These are phyloP conservation scores for Astyanax mexicanus DNA, from an alignment of 2,797 vertebrate species.

Conservation along the genomic window DNA sequence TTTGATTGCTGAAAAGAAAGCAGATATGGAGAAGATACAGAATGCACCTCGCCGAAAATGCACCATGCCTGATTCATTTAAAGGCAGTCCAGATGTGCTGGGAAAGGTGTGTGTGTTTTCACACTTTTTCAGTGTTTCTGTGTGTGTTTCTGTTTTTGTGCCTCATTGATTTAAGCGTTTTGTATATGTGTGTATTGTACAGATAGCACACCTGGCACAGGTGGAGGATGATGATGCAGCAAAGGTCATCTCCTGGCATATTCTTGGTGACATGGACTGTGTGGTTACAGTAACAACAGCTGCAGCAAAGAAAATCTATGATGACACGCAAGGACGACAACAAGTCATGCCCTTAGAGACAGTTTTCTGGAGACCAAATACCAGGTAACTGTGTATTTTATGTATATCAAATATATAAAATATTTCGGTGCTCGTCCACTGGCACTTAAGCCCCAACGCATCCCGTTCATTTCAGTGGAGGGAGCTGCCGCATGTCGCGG, in stretches of 20 bases:
- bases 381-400: conserved; percentile 77
- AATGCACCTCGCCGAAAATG: conserved; percentile 79
- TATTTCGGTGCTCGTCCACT: too few species aligned
- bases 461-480: too few species aligned
- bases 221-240: conserved; percentile 85
- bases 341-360: conserved; percentile 90
- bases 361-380: conserved; percentile 75
- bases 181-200: conserved; percentile 16
- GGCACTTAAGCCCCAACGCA: too few species aligned
- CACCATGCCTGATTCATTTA: conserved; percentile 75
- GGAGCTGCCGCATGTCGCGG: too few species aligned
- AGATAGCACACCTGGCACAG: conserved; percentile 89
- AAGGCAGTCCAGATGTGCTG: conserved; percentile 81
- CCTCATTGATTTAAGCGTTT: neutral
- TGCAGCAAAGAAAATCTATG: conserved; percentile 82
- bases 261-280: conserved; percentile 92
- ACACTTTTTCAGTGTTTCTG: neutral
- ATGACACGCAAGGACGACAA: conserved; percentile 82
- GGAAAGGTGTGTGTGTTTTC: conserved; percentile 81
- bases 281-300: conserved; percentile 86
- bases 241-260: conserved; percentile 90
- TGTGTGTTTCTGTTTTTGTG: neutral
- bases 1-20: conserved; percentile 70
- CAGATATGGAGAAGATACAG: conserved; percentile 70
- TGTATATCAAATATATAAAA: too few species aligned